phyloP scores from a whole-genome alignment of 2,797 vertebrate species.

The Sebastes umbrosus region DNA sequence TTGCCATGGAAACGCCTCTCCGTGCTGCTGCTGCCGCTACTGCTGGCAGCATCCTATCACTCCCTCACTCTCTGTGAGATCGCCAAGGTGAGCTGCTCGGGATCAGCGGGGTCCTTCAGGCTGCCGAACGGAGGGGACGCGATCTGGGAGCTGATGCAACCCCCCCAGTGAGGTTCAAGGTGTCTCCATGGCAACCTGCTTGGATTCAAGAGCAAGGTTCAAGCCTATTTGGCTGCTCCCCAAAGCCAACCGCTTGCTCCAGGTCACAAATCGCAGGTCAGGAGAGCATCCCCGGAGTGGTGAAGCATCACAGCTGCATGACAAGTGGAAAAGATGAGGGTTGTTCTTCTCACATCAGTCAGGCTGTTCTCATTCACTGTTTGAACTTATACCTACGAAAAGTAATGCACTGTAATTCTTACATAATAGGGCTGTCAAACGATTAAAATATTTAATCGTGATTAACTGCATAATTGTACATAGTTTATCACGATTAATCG shows the following conservation, averaged over 20 bases:
- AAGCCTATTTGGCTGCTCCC: background rate
- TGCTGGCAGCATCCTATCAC: slow-evolving; percentile 32
- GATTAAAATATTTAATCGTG: no score
- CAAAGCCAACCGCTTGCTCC: background rate
- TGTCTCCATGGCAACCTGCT: slow-evolving; percentile 61
- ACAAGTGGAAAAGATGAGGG: background rate
- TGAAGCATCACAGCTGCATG: background rate
- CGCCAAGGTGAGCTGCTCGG: background rate
- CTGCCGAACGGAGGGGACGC: background rate
- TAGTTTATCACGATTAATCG: no score
- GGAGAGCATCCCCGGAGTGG: background rate
- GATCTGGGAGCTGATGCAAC: background rate
- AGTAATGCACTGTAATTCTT: no score
- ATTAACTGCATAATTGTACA: fast-evolving
- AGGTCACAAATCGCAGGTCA: slow-evolving; percentile 9
- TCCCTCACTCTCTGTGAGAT: slow-evolving; percentile 21
- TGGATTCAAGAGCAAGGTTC: background rate
- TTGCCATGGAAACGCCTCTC: slow-evolving; percentile 76
- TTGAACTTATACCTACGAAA: no score
- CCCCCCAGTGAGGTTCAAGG: background rate
- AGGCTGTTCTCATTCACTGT: background rate
- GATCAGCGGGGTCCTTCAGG: slow-evolving; percentile 15
- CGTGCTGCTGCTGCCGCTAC: background rate
- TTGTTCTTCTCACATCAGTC: background rate
- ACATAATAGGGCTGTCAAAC: no score